Evolutionary conservation across 2,888 invertebrate species (phyloP), one percentile per base, ranked within the genome.

Genomic region (Lathronympha strigana): DNA sequence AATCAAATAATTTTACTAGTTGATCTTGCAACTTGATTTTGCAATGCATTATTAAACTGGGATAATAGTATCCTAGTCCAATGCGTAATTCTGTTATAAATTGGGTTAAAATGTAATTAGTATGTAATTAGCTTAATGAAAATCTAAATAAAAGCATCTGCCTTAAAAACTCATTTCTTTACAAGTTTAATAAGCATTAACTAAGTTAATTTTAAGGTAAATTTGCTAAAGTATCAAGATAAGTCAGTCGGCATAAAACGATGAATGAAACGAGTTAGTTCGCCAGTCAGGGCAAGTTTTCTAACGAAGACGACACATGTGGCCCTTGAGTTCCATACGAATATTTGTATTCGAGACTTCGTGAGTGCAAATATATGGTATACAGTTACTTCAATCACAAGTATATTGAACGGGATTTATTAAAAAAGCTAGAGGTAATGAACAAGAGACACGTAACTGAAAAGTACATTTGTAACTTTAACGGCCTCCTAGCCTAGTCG

Each of bases 221-320:
- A 38, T 21, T 36, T 40, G 23, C 6, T 11, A 62, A 68, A 76
- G 71, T 73, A 81, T 81, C 80, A 80, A 81, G 68, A 69, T 60
- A 17, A 63, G 53, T 43, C 60, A 67, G 69, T 72, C 76, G 69
- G 69, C 76, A 76, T 71, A 80, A 79, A 73, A 79, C 79, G 80
- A 80, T 80, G 83, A 84, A 84, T 84, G 81, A 84, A 84, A 83
- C 77, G 79, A 81, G 83, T 82, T 80, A 83, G 83, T 77, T 76
- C 80, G 71, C 81, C 79, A 76, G 78, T 76, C 81, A 78, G 77
- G 78, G 66, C 76, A 83, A 85, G 84, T 84, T 84, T 84, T 85
- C 82, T 84, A 84, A 84, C 84, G 83, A 84, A 79, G 73, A 79
- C 80, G 79, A 79, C 79, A 80, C 76, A 78, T 81, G 81, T 74